These are phyloP conservation scores for Notamacropus eugenii DNA, from an alignment of 2,797 vertebrate species.

Conservation along the genomic window DNA sequence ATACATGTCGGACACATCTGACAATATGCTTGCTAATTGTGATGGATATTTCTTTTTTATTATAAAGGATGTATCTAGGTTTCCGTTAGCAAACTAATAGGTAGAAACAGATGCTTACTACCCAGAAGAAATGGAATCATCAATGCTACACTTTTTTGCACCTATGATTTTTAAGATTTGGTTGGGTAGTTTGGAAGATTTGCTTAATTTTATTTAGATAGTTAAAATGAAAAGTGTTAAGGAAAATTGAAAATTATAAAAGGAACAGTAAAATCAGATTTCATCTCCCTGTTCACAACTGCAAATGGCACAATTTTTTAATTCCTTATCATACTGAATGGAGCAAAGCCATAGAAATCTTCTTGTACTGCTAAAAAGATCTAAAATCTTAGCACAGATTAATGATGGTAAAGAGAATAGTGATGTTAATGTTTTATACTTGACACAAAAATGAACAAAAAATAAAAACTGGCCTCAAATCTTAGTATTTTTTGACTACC, in stretches of 20 bases:
- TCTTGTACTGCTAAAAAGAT: not conserved
- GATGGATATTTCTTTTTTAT: not conserved
- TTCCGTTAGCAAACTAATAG: not conserved
- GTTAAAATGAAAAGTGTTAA: not conserved
- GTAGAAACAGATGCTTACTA: not conserved
- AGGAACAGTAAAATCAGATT: not conserved
- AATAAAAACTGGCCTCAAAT: not conserved
- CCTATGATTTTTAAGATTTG: not conserved
- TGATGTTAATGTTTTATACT: not conserved
- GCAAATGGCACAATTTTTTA: not conserved
- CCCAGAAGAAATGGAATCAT: not conserved
- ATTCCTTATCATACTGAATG: not conserved
- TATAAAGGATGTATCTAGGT: not conserved
- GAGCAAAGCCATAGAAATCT: not conserved
- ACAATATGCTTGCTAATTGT: not conserved
- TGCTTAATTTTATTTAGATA: not conserved
- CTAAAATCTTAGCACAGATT: not conserved
- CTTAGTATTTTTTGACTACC: not conserved
- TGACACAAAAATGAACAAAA: not conserved
- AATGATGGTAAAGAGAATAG: not conserved
- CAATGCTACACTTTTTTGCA: not conserved
- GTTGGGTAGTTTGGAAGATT: not conserved
- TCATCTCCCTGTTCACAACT: not conserved
- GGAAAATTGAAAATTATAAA: not conserved
- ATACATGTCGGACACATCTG: not conserved